Conservation (phyloP, 2,888 invertebrate genomes). For the Plutella xylostella region DNA sequence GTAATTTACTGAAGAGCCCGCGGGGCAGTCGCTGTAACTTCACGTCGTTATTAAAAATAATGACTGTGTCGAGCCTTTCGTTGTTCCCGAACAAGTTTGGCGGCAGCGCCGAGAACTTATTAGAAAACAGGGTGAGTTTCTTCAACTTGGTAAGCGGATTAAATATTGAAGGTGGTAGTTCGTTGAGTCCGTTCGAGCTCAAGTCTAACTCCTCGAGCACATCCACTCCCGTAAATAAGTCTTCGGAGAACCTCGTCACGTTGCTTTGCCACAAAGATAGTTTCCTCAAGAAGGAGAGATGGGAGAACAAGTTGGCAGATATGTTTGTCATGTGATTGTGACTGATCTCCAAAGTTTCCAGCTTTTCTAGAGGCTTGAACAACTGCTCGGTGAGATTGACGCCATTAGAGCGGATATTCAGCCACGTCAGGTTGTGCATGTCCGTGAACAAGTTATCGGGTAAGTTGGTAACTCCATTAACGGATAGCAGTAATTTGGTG, state of each 20-base stretch:
- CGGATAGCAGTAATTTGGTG: conserved; percentile 68
- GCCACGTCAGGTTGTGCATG: conserved; percentile 70
- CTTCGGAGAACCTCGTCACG: conserved; percentile 71
- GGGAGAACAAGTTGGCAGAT: conserved; percentile 71
- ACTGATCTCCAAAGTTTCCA: conserved; percentile 74
- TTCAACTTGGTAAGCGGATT: conserved; percentile 70
- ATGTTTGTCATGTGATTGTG: conserved; percentile 74
- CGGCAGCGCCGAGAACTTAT: conserved; percentile 74
- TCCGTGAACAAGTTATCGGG: conserved; percentile 73
- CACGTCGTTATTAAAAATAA: conserved; percentile 69
- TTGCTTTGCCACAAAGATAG: conserved; percentile 79
- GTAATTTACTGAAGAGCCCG: conserved; percentile 71
- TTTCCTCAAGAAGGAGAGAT: conserved; percentile 68
- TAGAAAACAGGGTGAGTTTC: conserved; percentile 75
- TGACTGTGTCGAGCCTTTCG: conserved; percentile 60
- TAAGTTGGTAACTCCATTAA: conserved; percentile 72
- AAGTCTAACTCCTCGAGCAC: conserved; percentile 76
- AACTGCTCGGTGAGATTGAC: conserved; percentile 67
- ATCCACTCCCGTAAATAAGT: conserved; percentile 72
- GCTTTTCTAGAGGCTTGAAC: conserved; percentile 64
- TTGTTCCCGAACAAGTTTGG: conserved; percentile 69
- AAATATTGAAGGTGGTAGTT: conserved; percentile 73
- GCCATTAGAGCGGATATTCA: conserved; percentile 74
- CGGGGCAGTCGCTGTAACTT: conserved; percentile 69
- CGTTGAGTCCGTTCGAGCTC: conserved; percentile 73